Conservation (phyloP, 2,113 vertebrate species). For the Petrocephalus microphthalmus region DNA sequence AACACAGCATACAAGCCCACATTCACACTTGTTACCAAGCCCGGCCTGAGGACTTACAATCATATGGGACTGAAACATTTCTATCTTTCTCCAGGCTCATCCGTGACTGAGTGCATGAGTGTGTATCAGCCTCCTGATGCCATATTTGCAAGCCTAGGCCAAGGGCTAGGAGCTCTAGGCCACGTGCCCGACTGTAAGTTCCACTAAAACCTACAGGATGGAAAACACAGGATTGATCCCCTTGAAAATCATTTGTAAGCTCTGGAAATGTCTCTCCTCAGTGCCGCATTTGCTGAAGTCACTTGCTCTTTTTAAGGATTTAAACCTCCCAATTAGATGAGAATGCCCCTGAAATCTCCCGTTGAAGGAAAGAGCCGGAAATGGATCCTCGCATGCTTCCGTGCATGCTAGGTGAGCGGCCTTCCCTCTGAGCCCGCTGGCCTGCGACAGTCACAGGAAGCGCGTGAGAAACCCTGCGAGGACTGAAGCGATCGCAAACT, state of each 20-base stretch:
- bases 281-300: constrained; percentile 39
- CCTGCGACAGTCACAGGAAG: not conserved
- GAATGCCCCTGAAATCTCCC: constrained; percentile 40
- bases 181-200: not conserved
- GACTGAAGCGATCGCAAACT: not conserved
- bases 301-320: constrained; percentile 35
- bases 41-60: not conserved
- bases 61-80: not conserved
- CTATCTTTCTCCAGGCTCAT: not conserved
- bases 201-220: not conserved
- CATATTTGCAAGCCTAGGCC: not conserved
- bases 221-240: not conserved
- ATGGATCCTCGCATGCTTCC: not conserved
- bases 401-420: not conserved
- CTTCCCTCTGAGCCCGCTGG: constrained; percentile 23
- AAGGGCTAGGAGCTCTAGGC: not conserved
- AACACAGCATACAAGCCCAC: constrained; percentile 3
- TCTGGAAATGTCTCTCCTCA: constrained; percentile 23
- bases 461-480: not conserved
- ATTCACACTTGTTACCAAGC: constrained; percentile 1
- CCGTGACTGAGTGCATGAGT: not conserved
- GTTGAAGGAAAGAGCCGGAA: not conserved
- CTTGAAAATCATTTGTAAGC: not conserved
- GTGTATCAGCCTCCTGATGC: not conserved
- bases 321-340: constrained; percentile 23